Evolutionary conservation across 1,140 invertebrate genomes (phyloP), one percentile per base, ranked within the genome.

Genomic region (Scaptomyza hsui): DNA sequence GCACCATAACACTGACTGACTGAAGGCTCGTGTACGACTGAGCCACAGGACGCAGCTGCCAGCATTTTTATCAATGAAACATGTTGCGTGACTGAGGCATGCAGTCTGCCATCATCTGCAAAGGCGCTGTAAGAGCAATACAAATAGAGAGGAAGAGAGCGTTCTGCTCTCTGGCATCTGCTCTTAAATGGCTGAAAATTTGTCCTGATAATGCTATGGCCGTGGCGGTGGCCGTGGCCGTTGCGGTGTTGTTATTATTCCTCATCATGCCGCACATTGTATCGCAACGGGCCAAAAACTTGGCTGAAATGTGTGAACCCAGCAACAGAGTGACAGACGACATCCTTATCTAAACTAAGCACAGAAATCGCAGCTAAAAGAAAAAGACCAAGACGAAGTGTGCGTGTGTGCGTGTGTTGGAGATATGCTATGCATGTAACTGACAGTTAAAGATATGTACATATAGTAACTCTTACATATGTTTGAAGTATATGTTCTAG

Each of bases 61-160:
- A 75, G 74, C 67, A 70, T 72, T 88, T 85, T 86, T 86, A 86
- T 86, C 81, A 86, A 86, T 86, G 81, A 86, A 86, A 82, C 60
- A 73, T 86, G 81, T 85, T 85, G 81, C 77, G 79, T n/a, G 32
- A 7, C 32, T n/a, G 12, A 37, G 32, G 32, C 32, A n/a, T 37
- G 32, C 41, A 35, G 32, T 32, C 10, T 24, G 39, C 7, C 56
- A 51, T 52, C 56, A 51, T 49, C 12, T 72, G 49, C 35, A 37
- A 32, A 75, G 37, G 12, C 35, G 57, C 56, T 60, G 68, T 55
- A 52, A 49, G 15, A 39, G 26, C 26, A 29, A 9, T 7, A 29
- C 26, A 7, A 29, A 29, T 19, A 64, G 62, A 26, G 29, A 37
- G 21, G 5, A 12, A 13, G 18, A 39, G 21, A 61, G 45, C 18